These are phyloP conservation scores for Pristionchus japonicus DNA, from an alignment of 2,888 invertebrate species.

Conservation along the genomic window DNA sequence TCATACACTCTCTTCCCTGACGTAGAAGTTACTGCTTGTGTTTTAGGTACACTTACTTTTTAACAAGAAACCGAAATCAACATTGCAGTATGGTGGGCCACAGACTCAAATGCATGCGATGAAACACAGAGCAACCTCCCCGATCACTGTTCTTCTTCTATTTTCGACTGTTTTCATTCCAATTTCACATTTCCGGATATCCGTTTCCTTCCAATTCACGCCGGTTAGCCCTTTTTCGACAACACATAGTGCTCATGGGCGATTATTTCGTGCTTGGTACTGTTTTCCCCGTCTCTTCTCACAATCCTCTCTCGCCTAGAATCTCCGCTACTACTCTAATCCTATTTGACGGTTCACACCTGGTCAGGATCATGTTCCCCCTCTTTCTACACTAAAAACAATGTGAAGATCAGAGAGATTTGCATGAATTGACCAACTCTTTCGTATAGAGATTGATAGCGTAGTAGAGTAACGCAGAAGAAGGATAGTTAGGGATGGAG, in stretches of 20 bases:
- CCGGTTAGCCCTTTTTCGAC: neutral
- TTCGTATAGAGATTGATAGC: neutral
- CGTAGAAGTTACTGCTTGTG: too few relatives aligned
- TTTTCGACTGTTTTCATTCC: neutral
- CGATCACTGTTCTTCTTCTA: neutral
- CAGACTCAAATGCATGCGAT: too few relatives aligned
- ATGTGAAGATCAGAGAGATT: neutral
- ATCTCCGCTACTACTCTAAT: neutral
- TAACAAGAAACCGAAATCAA: too few relatives aligned
- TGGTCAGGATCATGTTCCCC: neutral
- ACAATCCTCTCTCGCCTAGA: too few relatives aligned
- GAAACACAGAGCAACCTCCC: too few relatives aligned
- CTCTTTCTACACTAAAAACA: constrained; percentile 2
- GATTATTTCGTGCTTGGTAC: neutral
- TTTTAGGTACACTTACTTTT: too few relatives aligned
- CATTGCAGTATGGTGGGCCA: too few relatives aligned
- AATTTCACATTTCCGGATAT: neutral
- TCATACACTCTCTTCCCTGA: too few relatives aligned
- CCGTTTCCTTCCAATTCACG: neutral
- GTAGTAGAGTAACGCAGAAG: neutral
- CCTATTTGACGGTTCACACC: neutral
- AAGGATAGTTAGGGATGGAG: neutral
- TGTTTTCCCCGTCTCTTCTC: neutral
- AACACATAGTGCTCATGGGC: neutral
- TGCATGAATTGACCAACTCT: neutral